Percentiles rank a stretch among this genome's conserved stretches.
Conservation (phyloP, 2,888 invertebrate species). For the Abrostola triplasia region DNA sequence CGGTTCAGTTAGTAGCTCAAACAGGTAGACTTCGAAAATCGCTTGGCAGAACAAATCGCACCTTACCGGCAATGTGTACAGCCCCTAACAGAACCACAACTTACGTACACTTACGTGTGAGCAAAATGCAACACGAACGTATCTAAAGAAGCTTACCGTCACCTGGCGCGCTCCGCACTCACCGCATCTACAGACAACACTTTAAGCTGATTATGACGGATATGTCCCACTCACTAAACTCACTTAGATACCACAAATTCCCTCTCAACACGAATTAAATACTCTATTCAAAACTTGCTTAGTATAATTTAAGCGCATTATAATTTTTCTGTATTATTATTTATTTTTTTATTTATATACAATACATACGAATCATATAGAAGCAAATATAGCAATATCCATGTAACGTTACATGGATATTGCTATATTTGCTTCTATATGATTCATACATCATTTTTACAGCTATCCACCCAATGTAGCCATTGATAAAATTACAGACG, state of each 20-base stretch:
- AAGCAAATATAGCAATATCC: no score
- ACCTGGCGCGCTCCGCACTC: slow-evolving; percentile 65
- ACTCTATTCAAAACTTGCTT: slow-evolving; percentile 17
- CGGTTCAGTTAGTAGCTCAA: no score
- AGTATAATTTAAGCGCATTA: background rate
- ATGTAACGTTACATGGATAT: no score
- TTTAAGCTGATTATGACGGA: slow-evolving; percentile 77
- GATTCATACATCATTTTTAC: no score
- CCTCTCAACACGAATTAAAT: slow-evolving; percentile 27
- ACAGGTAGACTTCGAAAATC: no score
- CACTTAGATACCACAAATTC: slow-evolving; percentile 36
- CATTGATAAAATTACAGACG: no score
- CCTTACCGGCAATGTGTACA: slow-evolving; percentile 6
- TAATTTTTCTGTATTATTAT: no score
- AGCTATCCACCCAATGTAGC: no score
- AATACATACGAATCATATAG: no score
- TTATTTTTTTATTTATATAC: no score
- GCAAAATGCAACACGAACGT: slow-evolving; percentile 63
- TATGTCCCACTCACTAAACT: slow-evolving; percentile 51
- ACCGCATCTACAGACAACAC: slow-evolving; percentile 67
- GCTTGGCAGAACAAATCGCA: background rate
- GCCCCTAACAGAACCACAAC: slow-evolving; percentile 22
- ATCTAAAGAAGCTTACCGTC: slow-evolving; percentile 73
- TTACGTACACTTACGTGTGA: slow-evolving; percentile 48
- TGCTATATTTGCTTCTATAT: no score